Evolutionary conservation across 2,113 vertebrate genomes (phyloP).

Genomic region (Tachysurus vachellii): DNA sequence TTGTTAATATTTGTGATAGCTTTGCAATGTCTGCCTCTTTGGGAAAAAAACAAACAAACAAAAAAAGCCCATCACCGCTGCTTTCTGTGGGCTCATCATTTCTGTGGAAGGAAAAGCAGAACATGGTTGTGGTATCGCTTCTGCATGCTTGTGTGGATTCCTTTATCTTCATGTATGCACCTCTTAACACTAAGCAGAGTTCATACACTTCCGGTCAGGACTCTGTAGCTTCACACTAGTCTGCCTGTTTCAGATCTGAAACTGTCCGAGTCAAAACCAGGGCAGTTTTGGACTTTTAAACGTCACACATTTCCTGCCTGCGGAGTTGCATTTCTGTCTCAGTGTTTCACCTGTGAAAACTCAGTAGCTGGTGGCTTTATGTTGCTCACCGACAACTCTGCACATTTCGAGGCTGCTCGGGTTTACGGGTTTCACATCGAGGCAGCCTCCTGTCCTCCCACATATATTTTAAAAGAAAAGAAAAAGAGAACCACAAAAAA

Average conservation of each 20-base stretch:
- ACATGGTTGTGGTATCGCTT: conserved; percentile 47
- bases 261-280: conserved; percentile 36
- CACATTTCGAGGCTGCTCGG: conserved; percentile 63
- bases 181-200: conserved; percentile 19
- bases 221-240: conserved; percentile 54
- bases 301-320: conserved; percentile 76
- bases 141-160: conserved; percentile 37
- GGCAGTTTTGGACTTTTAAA: conserved; percentile 53
- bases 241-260: conserved; percentile 64
- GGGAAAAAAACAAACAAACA: no score
- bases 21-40: conserved; percentile 27
- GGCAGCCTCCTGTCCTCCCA: conserved; percentile 31
- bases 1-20: conserved; percentile 37
- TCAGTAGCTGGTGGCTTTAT: not conserved
- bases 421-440: conserved; percentile 42
- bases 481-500: conserved; percentile 49
- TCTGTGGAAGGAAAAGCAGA: conserved; percentile 48
- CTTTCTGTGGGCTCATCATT: conserved; percentile 66
- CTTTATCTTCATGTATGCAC: conserved; percentile 29
- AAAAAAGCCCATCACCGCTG: conserved; percentile 52
- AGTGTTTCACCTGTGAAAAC: conserved; percentile 38
- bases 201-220: conserved; percentile 51
- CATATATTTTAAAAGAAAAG: conserved; percentile 39
- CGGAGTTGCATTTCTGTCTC: conserved; percentile 35
- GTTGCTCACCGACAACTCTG: conserved; percentile 9